Conservation (phyloP, 2,888 invertebrate species). For the Agrypnus murinus region DNA sequence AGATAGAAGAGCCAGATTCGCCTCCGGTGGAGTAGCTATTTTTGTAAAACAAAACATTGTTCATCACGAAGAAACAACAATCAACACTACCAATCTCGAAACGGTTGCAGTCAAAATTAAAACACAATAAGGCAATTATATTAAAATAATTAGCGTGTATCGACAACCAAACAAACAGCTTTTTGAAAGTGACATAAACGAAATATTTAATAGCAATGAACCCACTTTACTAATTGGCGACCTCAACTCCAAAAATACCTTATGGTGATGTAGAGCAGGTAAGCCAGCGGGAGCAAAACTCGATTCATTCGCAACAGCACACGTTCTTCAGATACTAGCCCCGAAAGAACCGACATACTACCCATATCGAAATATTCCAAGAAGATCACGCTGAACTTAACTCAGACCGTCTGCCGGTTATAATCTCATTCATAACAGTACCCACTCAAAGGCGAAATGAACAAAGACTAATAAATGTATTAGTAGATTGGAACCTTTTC, state of each 20-base stretch:
- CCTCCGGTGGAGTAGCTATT: slow-evolving; percentile 14
- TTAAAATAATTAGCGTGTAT: slow-evolving; percentile 12
- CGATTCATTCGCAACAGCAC: slow-evolving; percentile 18
- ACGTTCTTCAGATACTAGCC: slow-evolving; percentile 6
- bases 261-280: slow-evolving; percentile 24
- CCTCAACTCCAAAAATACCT: slow-evolving; percentile 15
- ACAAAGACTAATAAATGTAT: too few species aligned
- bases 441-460: background rate
- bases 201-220: slow-evolving; percentile 17
- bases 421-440: background rate
- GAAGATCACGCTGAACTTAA: too few species aligned
- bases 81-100: too few species aligned
- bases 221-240: slow-evolving; percentile 6
- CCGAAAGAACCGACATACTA: slow-evolving; percentile 21
- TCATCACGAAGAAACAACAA: background rate
- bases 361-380: too few species aligned
- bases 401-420: too few species aligned
- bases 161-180: too few species aligned
- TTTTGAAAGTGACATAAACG: background rate
- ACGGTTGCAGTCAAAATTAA: slow-evolving; percentile 19
- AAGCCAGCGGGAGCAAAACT: slow-evolving; percentile 21
- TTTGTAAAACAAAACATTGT: slow-evolving; percentile 9
- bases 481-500: too few species aligned
- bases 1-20: background rate
- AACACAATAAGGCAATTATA: slow-evolving; percentile 9